phyloP scores from a whole-genome alignment of 2,113 vertebrate species.

The Isurus oxyrinchus region DNA sequence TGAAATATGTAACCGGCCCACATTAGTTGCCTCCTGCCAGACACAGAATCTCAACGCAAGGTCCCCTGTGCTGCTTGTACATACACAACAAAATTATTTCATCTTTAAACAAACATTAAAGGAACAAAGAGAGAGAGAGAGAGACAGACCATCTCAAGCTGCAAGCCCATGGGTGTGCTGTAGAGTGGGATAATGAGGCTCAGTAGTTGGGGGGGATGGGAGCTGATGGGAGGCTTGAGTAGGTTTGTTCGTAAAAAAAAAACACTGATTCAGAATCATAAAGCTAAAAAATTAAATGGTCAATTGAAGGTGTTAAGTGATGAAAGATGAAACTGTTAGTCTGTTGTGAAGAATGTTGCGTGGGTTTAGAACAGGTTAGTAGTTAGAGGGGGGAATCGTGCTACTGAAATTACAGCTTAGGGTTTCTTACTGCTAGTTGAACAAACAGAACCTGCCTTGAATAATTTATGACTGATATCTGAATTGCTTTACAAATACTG shows the following conservation, averaged over 20 bases:
- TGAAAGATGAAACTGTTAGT: not conserved
- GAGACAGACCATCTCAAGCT: not conserved
- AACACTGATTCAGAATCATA: not conserved
- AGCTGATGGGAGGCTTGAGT: not conserved
- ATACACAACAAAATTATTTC: conserved; percentile 31
- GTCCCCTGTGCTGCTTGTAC: not conserved
- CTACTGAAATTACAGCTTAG: not conserved
- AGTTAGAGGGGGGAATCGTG: not conserved
- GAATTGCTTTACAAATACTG: conserved; percentile 16
- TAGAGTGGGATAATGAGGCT: not conserved
- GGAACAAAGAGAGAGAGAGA: not conserved
- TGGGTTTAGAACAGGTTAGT: not conserved
- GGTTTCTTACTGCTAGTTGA: not conserved
- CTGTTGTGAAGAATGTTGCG: conserved; percentile 8
- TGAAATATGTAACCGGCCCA: conserved; percentile 21
- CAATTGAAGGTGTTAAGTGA: not conserved
- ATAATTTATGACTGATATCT: conserved; percentile 14
- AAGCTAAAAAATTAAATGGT: not conserved
- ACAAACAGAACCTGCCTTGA: not conserved
- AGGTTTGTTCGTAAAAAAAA: not conserved
- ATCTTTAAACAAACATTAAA: not conserved
- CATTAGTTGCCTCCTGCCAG: conserved; percentile 7
- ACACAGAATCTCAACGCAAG: not conserved
- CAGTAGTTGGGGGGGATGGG: not conserved
- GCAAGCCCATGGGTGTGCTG: not conserved